phyloP scores from a whole-genome alignment of 1,140 invertebrate species.

The Sminthurides bifidus region DNA sequence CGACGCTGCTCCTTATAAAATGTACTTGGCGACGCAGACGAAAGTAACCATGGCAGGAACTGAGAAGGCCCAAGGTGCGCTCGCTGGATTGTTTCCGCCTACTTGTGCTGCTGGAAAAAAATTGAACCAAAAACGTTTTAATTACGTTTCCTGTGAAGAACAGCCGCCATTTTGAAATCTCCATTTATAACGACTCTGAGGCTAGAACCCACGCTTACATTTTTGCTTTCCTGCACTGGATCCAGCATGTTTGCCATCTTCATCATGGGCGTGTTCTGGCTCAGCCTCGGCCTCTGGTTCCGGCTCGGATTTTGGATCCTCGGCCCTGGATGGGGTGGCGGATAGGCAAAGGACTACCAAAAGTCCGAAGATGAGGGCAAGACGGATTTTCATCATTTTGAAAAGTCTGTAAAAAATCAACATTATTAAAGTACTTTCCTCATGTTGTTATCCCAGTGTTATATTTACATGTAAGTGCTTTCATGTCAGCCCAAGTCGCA shows the following conservation, averaged over 20 bases:
- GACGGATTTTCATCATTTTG: slow-evolving; percentile 17
- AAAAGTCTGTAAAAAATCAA: background rate
- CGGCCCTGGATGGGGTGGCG: slow-evolving; percentile 10
- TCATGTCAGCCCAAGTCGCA: no score
- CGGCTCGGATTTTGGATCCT: slow-evolving; percentile 17
- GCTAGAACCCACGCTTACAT: no score
- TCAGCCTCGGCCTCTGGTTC: slow-evolving; percentile 14
- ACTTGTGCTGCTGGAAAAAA: slow-evolving; percentile 1
- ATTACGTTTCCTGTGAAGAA: no score
- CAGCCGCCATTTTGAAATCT: background rate
- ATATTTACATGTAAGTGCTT: no score
- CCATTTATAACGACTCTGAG: background rate
- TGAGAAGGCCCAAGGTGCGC: slow-evolving; percentile 17
- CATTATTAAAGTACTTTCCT: no score
- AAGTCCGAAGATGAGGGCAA: slow-evolving; percentile 21
- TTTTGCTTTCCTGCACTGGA: slow-evolving; percentile 6
- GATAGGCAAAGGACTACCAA: slow-evolving; percentile 20
- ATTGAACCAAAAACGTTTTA: no score
- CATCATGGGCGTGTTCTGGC: slow-evolving; percentile 10
- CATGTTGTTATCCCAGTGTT: no score
- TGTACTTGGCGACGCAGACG: slow-evolving; percentile 18
- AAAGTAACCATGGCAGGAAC: slow-evolving; percentile 20
- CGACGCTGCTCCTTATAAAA: slow-evolving; percentile 15
- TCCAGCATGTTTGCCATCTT: slow-evolving; percentile 11
- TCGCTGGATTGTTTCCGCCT: slow-evolving; percentile 15